These are phyloP conservation scores for Nycticebus coucang DNA, from an alignment of 2,113 vertebrate species.

Conservation along the genomic window DNA sequence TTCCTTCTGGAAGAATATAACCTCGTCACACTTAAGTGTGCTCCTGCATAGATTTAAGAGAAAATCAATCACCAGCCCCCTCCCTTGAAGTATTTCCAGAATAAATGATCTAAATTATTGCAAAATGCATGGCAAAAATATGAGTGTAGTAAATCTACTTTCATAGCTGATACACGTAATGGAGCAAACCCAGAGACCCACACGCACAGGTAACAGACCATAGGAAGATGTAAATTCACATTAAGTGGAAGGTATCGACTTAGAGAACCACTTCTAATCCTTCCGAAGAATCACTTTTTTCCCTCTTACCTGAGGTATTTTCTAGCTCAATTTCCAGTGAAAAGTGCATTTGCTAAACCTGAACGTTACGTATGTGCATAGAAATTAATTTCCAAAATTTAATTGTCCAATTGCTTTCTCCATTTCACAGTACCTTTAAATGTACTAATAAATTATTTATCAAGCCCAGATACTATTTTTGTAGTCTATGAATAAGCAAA, in stretches of 20 bases:
- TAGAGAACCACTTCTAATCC: background rate
- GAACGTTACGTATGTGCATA: background rate
- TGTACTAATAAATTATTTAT: background rate
- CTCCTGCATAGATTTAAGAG: background rate
- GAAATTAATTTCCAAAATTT: background rate
- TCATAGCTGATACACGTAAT: background rate
- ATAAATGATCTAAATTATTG: background rate
- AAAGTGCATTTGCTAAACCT: background rate
- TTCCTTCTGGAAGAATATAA: background rate
- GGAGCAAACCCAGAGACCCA: background rate
- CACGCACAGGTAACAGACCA: background rate
- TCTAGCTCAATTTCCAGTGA: background rate
- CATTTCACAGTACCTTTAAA: background rate
- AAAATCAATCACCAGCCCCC: background rate
- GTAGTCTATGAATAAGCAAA: background rate
- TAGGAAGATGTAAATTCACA: background rate
- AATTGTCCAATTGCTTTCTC: background rate
- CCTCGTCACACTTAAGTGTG: background rate
- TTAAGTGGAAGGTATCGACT: background rate
- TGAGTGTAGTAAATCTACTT: background rate
- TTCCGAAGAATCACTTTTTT: background rate
- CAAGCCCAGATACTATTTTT: background rate
- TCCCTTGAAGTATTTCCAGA: background rate
- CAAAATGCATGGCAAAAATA: background rate
- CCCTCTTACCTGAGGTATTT: background rate